A percentile compares a stretch with the other conserved stretches of the same genome.
phyloP scores from a whole-genome alignment of 2,797 vertebrate species.

The Garrulus glandarius region DNA sequence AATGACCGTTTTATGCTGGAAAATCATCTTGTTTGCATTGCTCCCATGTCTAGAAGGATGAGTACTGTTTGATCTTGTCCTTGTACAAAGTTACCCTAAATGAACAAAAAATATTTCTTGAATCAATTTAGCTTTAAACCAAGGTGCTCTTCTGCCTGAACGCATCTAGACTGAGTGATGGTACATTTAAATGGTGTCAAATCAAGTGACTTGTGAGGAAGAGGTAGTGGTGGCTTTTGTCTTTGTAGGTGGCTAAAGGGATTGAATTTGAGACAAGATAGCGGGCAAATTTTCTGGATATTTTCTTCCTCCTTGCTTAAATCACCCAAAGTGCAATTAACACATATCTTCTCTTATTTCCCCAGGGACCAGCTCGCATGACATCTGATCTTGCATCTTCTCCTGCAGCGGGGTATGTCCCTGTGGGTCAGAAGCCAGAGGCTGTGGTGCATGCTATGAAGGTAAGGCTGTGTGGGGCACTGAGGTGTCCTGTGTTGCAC shows the following conservation, averaged over 20 bases:
- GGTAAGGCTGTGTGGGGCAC: conserved; percentile 69
- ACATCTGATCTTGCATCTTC: conserved; percentile 84
- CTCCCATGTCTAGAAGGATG: not conserved
- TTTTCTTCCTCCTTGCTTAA: not conserved
- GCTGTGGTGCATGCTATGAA: conserved; percentile 97
- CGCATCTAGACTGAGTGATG: not conserved
- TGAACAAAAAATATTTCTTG: not conserved
- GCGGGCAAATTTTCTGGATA: not conserved
- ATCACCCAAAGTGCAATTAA: not conserved
- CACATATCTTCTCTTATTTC: not conserved
- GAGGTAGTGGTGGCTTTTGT: not conserved
- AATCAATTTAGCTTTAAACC: not conserved
- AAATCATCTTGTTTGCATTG: conserved; percentile 9
- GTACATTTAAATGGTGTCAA: not conserved
- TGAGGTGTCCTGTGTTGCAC: not conserved
- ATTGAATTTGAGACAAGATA: not conserved
- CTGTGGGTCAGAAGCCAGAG: conserved; percentile 91
- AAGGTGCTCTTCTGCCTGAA: not conserved
- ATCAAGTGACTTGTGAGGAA: not conserved
- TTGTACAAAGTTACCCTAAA: not conserved
- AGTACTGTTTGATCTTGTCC: not conserved
- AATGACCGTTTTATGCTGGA: not conserved
- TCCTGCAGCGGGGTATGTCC: conserved; percentile 83
- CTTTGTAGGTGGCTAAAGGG: not conserved
- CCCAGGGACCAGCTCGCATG: conserved; percentile 81